Evolutionary conservation across 1,140 invertebrate genomes (phyloP), one percentile per base, ranked within the genome.

Genomic region (Ostrea denselamellosa): DNA sequence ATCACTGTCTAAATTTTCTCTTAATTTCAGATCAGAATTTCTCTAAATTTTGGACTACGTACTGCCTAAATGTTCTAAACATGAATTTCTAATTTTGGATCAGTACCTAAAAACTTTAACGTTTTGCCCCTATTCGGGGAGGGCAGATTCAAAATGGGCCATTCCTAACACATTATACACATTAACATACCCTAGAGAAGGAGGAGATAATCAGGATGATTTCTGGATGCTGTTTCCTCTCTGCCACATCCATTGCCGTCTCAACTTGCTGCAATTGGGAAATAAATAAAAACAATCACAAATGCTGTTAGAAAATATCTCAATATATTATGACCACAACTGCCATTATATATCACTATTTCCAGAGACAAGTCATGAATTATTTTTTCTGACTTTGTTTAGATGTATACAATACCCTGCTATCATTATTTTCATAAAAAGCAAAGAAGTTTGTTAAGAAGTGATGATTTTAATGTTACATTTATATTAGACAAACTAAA

Each of bases 241-340:
- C 95, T 0, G 98, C 98, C 89, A 99, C 99, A 92, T 98, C 98
- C 90, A 97, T 96, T 0, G 98, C 97, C 0, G 97, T 98, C 94
- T 99, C 98, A 25, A 96, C 96, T 96, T 99, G 98, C 95, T 96
- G 89, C 22, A 91, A 71, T 71, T 9, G 12, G 22, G 22, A 71
- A 14, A 71, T 0, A 62, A 62, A 62, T 62, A 91, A 87, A 90
- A 90, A 19, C 88, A 19, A 62, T 14, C 14, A 5, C 56, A 62
- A 62, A 19, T 62, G 17, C 56, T 7, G 7, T 17, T 7, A 12
- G 4, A 28, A 28, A 81, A 8, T 25, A 22, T 34, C n/a, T 51
- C 22, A 77, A 77, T 14, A 77, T 17, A 22, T 28, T 51, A n/a
- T 44, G 34, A 44, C 5, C 34, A 44, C 34, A 44, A 44, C 34